phyloP scores from a whole-genome alignment of 2,888 invertebrate genomes.

The Bimastos eiseni region DNA sequence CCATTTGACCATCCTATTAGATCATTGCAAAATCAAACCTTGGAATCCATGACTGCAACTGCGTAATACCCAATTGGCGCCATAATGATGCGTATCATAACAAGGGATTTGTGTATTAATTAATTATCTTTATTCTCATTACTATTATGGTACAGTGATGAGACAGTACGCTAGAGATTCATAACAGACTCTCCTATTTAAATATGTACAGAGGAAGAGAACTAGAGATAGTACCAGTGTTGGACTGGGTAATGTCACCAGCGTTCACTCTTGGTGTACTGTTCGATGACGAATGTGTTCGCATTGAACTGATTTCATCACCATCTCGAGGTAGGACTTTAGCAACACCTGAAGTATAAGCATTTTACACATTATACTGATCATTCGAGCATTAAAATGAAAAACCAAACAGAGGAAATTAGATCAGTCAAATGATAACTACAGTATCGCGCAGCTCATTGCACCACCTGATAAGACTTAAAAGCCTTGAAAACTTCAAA shows the following conservation, averaged over 20 bases:
- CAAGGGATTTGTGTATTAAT: neutral
- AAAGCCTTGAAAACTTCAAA: neutral
- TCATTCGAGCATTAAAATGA: neutral
- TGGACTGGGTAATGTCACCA: constrained; percentile 19
- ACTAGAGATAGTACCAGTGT: neutral
- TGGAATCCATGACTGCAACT: too few species aligned
- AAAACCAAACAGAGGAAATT: neutral
- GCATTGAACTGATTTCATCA: constrained; percentile 1
- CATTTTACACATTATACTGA: neutral
- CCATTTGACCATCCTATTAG: too few species aligned
- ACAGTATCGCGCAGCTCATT: neutral
- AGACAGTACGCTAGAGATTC: neutral
- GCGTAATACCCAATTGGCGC: too few species aligned
- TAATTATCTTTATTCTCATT: too few species aligned
- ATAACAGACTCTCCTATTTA: neutral
- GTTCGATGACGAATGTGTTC: neutral
- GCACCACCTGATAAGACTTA: neutral
- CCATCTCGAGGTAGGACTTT: constrained; percentile 17
- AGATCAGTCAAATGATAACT: neutral
- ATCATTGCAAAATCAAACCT: too few species aligned
- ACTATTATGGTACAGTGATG: neutral
- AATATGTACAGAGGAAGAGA: too few species aligned
- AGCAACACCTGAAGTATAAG: neutral
- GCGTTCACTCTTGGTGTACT: constrained; percentile 17
- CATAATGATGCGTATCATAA: too few species aligned